Evolutionary conservation across 2,797 vertebrate genomes (phyloP).

Genomic region (Pteropus rufus): DNA sequence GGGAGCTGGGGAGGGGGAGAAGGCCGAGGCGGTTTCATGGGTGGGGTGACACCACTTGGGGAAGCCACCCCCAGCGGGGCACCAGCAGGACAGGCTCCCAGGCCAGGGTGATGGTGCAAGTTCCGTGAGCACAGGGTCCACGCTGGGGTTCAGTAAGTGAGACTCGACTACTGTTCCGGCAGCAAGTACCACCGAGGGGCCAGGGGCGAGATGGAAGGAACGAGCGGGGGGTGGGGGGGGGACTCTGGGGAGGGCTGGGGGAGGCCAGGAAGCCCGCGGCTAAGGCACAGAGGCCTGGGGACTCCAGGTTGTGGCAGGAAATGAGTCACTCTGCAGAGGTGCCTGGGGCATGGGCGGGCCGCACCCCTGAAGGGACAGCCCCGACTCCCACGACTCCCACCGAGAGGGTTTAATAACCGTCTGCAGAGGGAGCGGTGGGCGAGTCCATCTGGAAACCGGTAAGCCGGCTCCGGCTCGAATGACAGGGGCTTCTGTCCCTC

Average conservation of each 20-base stretch:
- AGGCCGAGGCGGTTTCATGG: accelerated
- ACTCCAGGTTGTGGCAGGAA: conserved; percentile 14
- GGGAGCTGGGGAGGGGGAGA: neutral
- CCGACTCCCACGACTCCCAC: neutral
- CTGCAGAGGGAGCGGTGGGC: neutral
- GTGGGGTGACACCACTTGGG: accelerated
- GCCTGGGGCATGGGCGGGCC: neutral
- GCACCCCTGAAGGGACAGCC: neutral
- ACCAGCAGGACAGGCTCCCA: neutral
- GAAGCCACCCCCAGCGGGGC: neutral
- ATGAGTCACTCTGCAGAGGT: conserved; percentile 27
- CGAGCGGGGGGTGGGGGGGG: too few relatives aligned
- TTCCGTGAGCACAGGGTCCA: neutral
- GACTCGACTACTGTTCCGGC: neutral
- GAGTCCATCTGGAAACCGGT: neutral
- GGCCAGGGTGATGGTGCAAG: neutral
- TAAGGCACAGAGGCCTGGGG: too few relatives aligned
- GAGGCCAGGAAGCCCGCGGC: too few relatives aligned
- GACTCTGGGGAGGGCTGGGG: too few relatives aligned
- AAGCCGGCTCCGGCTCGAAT: neutral
- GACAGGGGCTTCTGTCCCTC: neutral
- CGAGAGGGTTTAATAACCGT: neutral
- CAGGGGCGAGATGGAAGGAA: too few relatives aligned
- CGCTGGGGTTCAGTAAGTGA: neutral
- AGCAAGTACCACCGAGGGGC: neutral